Evolutionary conservation across 2,888 invertebrate genomes (phyloP), one percentile per base, ranked within the genome.

Genomic region (Listrodromus nycthemerus): DNA sequence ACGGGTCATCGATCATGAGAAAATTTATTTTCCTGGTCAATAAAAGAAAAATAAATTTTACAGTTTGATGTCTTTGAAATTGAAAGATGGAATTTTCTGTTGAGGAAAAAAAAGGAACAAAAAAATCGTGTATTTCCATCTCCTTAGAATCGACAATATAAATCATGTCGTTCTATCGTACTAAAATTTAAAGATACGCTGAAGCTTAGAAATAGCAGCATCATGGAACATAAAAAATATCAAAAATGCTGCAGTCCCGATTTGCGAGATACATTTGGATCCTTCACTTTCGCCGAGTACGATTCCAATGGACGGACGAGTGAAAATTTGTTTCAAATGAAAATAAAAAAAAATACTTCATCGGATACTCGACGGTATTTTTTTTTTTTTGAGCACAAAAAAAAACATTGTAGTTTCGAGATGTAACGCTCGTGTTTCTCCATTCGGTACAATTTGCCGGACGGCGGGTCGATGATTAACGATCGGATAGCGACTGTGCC

Each of bases 221-320:
- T 41, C 10, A 13, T 41, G 41, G 13, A 41, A 13, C 41, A 13
- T 41, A 3, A 13, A 78, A 63, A 52, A 78, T 52, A 71, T 37
- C 10, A 41, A 55, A 71, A 1, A 52, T 52, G 3, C 6, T 21
- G 2, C 10, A 8, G 52, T 21, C 2, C 10, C 19, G 19, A 52
- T 52, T 8, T 21, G 52, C 2, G 3, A n/a, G 52, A 52, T 52
- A 19, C 10, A 1, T 19, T 52, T 45, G 5, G 2, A 19, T 16
- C 1, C 19, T 50, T 30, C 1, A 19, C 24, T 55, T 58, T n/a
- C 58, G 16, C 21, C 16, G 58, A 24, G 8, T 19, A 16, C 58
- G 16, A 27, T 27, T 58, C 27, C 27, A 58, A 10, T 16, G 24
- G 27, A 27, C 24, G 37, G 37, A 10, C 37, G 10, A 37, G 37